Conservation (phyloP, 2,113 vertebrate species). For the Dissostichus mawsoni region DNA sequence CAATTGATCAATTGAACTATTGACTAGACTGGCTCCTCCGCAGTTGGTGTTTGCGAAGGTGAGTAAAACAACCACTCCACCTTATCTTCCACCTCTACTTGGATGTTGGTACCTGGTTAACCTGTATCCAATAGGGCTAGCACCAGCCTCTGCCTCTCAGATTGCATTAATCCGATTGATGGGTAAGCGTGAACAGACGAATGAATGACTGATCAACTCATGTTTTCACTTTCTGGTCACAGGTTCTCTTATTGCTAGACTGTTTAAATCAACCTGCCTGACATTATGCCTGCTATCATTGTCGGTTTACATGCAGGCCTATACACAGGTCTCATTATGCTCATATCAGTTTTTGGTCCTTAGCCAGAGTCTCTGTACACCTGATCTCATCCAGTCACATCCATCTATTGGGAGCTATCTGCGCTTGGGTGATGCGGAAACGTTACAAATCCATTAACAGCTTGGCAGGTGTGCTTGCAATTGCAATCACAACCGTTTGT, state of each 20-base stretch:
- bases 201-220: constrained; percentile 14
- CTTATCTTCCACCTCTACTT: not conserved
- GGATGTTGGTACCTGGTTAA: not conserved
- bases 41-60: not conserved
- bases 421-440: constrained; percentile 18
- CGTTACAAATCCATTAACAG: constrained; percentile 54
- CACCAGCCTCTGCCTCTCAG: not conserved
- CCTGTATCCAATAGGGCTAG: not conserved
- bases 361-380: not conserved
- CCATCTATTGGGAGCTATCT: constrained; percentile 44
- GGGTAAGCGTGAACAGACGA: not conserved
- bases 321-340: not conserved
- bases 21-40: constrained; percentile 10
- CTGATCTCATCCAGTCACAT: constrained; percentile 31
- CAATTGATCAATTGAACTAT: constrained; percentile 14
- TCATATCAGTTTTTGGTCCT: constrained; percentile 15
- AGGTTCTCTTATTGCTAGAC: not conserved
- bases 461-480: constrained; percentile 53
- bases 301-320: not conserved
- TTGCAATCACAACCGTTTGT: constrained; percentile 51
- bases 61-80: not conserved
- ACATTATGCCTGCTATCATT: constrained; percentile 16
- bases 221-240: constrained; percentile 3
- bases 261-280: not conserved
- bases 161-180: too few relatives aligned